Evolutionary conservation across 2,797 vertebrate genomes (phyloP).

Genomic region (Betta splendens): DNA sequence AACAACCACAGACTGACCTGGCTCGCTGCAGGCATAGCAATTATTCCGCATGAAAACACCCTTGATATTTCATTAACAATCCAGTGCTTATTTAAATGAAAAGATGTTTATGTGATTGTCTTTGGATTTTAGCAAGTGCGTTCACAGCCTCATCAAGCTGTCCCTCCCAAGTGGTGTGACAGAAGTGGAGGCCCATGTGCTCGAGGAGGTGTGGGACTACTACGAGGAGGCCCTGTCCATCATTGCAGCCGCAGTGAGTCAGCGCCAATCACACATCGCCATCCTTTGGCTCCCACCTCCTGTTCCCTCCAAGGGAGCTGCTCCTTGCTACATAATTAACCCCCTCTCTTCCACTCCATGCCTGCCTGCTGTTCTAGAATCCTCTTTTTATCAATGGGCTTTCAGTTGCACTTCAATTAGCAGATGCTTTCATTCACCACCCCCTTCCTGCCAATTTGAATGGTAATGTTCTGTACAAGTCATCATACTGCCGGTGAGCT

Average conservation of each 20-base stretch:
- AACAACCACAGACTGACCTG: slow-evolving; percentile 78
- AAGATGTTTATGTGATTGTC: slow-evolving; percentile 12
- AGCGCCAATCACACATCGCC: slow-evolving; percentile 60
- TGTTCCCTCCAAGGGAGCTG: slow-evolving; percentile 46
- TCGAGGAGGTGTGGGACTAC: slow-evolving; percentile 88
- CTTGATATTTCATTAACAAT: slow-evolving; percentile 6
- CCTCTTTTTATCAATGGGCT: slow-evolving; percentile 80
- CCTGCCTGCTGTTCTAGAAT: slow-evolving; percentile 71
- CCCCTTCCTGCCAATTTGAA: slow-evolving; percentile 83
- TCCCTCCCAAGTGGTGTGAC: slow-evolving; percentile 83
- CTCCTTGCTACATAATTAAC: slow-evolving; percentile 74
- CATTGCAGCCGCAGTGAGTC: slow-evolving; percentile 86
- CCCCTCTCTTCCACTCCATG: slow-evolving; percentile 65
- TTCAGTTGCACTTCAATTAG: slow-evolving; percentile 81
- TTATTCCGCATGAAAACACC: slow-evolving; percentile 17
- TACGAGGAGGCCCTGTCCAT: slow-evolving; percentile 88
- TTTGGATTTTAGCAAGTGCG: slow-evolving; percentile 82
- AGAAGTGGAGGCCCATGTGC: slow-evolving; percentile 78
- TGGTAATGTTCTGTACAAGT: slow-evolving; percentile 76
- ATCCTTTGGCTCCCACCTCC: slow-evolving; percentile 62
- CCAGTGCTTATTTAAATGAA: background rate
- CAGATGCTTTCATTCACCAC: slow-evolving; percentile 84
- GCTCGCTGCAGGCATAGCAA: slow-evolving; percentile 83
- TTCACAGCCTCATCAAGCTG: slow-evolving; percentile 90
- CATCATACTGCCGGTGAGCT: slow-evolving; percentile 71